Evolutionary conservation across 2,113 vertebrate species (phyloP).

Genomic region (Rhombomys opimus): DNA sequence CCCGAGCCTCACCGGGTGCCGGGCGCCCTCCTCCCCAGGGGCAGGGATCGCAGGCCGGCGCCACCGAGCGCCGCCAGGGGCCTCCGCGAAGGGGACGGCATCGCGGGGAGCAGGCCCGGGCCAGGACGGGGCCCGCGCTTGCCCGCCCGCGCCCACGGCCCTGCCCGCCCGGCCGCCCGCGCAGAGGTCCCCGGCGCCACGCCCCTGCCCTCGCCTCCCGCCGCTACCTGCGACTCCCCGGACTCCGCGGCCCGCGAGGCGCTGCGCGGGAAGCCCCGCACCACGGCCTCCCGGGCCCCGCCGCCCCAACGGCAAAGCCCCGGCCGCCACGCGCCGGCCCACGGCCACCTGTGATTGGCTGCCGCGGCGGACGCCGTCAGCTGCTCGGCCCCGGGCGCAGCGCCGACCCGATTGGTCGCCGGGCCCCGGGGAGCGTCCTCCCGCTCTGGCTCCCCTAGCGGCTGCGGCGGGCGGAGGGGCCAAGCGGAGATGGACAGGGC

Average conservation of each 20-base stretch:
- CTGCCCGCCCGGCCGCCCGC: neutral
- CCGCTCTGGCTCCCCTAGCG: neutral
- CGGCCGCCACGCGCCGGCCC: neutral
- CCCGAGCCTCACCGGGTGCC: too few species aligned
- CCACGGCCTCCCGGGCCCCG: neutral
- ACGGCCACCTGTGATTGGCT: conserved; percentile 25
- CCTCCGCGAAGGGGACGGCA: neutral
- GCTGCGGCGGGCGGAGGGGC: neutral
- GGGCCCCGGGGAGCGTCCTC: neutral
- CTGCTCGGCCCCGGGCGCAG: neutral
- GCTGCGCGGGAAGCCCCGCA: neutral
- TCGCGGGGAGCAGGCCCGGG: neutral
- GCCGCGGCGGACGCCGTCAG: conserved; percentile 10
- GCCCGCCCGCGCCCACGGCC: too few species aligned
- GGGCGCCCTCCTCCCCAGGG: neutral
- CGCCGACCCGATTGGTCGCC: conserved; percentile 6
- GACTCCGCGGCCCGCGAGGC: neutral
- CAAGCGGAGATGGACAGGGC: neutral
- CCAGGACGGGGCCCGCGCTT: too few species aligned
- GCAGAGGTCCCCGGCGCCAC: neutral
- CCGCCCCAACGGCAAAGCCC: neutral
- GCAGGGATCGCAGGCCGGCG: neutral
- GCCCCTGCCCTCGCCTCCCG: neutral
- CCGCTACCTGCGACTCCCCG: neutral
- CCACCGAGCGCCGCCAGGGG: neutral